Conservation (phyloP, 1,140 invertebrate genomes). For the Drosophila burlai region DNA sequence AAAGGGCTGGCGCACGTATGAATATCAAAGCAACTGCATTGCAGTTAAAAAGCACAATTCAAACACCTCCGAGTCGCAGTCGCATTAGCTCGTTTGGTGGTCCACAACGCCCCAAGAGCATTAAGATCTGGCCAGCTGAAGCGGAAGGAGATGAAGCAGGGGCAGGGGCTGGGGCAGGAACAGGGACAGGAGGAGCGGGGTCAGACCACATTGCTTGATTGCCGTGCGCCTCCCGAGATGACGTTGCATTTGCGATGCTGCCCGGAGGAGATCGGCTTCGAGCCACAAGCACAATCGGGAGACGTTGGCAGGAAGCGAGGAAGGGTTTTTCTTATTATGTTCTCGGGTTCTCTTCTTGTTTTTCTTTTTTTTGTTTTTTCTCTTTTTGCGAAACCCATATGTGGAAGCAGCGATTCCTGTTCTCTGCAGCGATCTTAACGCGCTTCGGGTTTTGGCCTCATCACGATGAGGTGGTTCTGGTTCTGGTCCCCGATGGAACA, state of each 20-base stretch:
- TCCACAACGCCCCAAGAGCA: constrained; percentile 72
- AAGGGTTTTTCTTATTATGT: constrained; percentile 51
- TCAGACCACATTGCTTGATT: constrained; percentile 76
- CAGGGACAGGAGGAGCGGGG: constrained; percentile 10
- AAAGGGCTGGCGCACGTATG: constrained; percentile 53
- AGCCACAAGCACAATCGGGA: constrained; percentile 32
- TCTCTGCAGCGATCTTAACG: constrained; percentile 29
- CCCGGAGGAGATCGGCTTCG: constrained; percentile 34
- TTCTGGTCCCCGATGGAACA: constrained; percentile 47
- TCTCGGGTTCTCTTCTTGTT: constrained; percentile 34
- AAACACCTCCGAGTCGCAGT: constrained; percentile 65
- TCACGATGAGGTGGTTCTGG: constrained; percentile 58
- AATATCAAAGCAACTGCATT: constrained; percentile 79
- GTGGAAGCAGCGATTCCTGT: constrained; percentile 77
- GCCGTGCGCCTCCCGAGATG: constrained; percentile 75
- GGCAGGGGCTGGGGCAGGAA: background rate
- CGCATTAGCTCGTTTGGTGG: constrained; percentile 75
- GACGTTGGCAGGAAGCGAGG: constrained; percentile 73
- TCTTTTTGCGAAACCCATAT: constrained; percentile 65
- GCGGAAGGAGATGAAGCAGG: background rate
- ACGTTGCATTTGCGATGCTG: constrained; percentile 74
- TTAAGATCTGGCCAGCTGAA: constrained; percentile 46
- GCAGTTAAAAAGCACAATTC: constrained; percentile 81
- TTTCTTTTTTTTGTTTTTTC: background rate
- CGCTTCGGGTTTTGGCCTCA: constrained; percentile 58